Conservation (phyloP, 2,888 invertebrate species). For the Dendrolimus pini region DNA sequence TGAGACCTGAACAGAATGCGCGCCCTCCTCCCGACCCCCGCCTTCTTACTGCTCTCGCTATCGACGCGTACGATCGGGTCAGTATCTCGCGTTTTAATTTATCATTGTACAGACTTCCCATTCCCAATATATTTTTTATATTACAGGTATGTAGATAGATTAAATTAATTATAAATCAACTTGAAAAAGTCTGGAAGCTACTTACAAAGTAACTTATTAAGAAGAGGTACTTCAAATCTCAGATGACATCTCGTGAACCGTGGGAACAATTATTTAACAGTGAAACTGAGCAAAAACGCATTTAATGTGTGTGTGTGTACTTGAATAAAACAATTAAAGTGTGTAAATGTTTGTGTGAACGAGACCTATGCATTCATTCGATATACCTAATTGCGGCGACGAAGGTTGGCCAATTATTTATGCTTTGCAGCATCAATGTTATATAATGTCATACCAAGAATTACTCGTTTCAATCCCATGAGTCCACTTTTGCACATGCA, state of each 20-base stretch:
- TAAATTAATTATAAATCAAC: background rate
- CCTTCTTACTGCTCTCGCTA: no score
- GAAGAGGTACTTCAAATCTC: constrained; percentile 1
- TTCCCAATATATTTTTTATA: no score
- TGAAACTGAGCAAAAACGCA: background rate
- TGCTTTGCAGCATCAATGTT: background rate
- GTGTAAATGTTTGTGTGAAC: background rate
- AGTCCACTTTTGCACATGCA: no score
- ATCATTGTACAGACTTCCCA: no score
- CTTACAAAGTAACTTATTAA: constrained; percentile 1
- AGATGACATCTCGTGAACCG: constrained; percentile 7
- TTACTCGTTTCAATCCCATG: no score
- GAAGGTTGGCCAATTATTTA: background rate
- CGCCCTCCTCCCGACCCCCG: no score
- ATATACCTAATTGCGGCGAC: background rate
- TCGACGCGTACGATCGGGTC: no score
- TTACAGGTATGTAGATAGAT: no score
- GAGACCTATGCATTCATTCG: background rate
- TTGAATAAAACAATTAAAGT: background rate
- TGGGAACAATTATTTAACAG: constrained; percentile 1
- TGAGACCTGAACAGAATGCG: no score
- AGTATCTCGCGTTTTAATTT: no score
- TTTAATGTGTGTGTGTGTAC: background rate
- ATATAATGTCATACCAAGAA: background rate
- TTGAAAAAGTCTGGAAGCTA: background rate